phyloP scores from a whole-genome alignment of 2,113 vertebrate genomes.

The Sinocyclocheilus anshuiensis region DNA sequence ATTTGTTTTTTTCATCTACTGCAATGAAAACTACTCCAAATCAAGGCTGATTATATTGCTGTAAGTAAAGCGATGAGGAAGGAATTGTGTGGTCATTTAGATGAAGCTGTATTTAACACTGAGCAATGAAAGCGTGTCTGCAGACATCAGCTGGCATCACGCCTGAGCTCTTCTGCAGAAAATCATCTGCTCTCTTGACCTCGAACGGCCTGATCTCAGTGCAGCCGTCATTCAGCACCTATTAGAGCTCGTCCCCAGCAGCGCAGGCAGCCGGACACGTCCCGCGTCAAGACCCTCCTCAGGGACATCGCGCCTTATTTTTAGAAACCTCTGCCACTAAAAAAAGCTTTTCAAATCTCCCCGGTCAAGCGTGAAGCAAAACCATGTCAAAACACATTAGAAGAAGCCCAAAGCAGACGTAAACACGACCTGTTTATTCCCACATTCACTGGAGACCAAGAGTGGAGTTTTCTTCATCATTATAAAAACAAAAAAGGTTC shows the following conservation, averaged over 20 bases:
- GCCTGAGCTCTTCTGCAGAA: slow-evolving; percentile 16
- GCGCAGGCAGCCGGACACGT: slow-evolving; percentile 6
- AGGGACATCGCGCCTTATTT: not conserved
- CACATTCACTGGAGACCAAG: not conserved
- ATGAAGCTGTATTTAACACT: slow-evolving; percentile 2
- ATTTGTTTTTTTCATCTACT: no score
- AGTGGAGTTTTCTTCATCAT: not conserved
- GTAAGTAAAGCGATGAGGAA: not conserved
- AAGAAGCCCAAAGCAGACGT: not conserved
- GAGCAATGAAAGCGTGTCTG: not conserved
- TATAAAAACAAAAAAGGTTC: not conserved
- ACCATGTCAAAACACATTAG: slow-evolving; percentile 16
- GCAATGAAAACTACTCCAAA: no score
- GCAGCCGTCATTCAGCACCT: slow-evolving; percentile 6
- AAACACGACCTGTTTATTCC: not conserved
- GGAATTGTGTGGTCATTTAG: not conserved
- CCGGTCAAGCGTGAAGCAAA: slow-evolving; percentile 6
- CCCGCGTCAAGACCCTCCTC: slow-evolving; percentile 2
- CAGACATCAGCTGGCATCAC: slow-evolving; percentile 23
- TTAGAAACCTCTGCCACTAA: slow-evolving; percentile 11
- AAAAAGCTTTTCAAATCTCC: not conserved
- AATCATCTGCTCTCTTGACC: slow-evolving; percentile 20
- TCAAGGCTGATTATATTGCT: not conserved
- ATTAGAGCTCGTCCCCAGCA: slow-evolving; percentile 18
- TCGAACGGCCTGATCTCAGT: not conserved